phyloP scores from a whole-genome alignment of 2,797 vertebrate genomes.

The Myotis pilosus region DNA sequence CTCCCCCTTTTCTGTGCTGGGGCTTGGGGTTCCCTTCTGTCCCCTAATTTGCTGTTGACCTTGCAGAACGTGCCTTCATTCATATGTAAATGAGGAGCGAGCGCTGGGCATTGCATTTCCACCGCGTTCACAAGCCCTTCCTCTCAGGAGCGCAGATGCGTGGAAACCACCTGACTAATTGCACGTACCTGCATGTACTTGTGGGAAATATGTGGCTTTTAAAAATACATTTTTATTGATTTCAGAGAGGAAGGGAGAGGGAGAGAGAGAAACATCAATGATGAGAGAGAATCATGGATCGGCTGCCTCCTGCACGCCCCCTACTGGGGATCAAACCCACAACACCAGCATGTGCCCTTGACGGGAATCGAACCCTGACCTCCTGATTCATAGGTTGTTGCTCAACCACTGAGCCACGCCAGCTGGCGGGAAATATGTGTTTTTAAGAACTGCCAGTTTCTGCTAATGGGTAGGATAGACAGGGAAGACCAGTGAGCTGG shows the following conservation, averaged over 20 bases:
- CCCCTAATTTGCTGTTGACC: constrained; percentile 35
- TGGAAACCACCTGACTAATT: neutral
- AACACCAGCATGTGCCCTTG: too few relatives aligned
- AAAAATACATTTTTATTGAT: too few relatives aligned
- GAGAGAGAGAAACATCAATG: too few relatives aligned
- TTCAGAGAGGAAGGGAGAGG: too few relatives aligned
- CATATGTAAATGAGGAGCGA: neutral
- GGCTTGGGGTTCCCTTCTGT: neutral
- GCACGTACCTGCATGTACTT: neutral
- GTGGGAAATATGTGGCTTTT: neutral
- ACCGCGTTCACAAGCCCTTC: neutral
- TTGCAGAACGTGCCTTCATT: neutral
- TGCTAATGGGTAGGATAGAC: neutral
- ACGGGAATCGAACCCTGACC: too few relatives aligned
- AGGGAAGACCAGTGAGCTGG: neutral
- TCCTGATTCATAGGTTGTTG: too few relatives aligned
- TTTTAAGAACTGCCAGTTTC: neutral
- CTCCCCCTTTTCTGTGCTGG: neutral
- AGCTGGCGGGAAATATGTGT: neutral
- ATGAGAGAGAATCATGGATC: too few relatives aligned
- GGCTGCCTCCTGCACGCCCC: too few relatives aligned
- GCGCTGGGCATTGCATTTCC: neutral
- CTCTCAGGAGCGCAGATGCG: constrained; percentile 13
- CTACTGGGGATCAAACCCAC: too few relatives aligned
- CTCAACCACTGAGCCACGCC: too few relatives aligned